Evolutionary conservation across 2,888 invertebrate species (phyloP), one percentile per base, ranked within the genome.

Genomic region (Pedicia rivosa): DNA sequence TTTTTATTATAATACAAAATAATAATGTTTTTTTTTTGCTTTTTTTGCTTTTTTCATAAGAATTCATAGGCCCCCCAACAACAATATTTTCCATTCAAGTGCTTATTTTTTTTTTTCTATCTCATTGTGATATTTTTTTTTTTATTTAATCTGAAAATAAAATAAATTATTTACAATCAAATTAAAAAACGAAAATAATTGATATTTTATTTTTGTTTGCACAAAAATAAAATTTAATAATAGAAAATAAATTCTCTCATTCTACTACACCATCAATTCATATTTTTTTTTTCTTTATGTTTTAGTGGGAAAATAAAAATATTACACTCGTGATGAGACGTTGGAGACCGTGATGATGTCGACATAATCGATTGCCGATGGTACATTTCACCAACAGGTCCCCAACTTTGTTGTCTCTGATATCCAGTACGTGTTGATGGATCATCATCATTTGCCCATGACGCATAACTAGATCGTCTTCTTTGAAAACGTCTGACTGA

Each of bases 221-320:
- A n/a, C n/a, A n/a, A n/a, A n/a, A n/a, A n/a, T n/a, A n/a, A n/a
- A n/a, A n/a, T n/a, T n/a, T n/a, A n/a, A n/a, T n/a, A n/a, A n/a
- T n/a, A n/a, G n/a, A n/a, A 74, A 53, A 43, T 80, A 71, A 28
- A 82, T 80, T 40, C 82, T 81, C 47, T 83, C 82, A 50, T 82
- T 81, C 53, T 83, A 72, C 47, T 94, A 92, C 53, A 95, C 94
- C 65, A 98, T 98, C 91, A 98, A 92, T 65, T 94, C 97, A 65
- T 98, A 97, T 64, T 98, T 98, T 13, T 97, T 97, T 41, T 94
- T 94, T 36, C 95, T 78, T 40, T 97, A 81, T 36, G 97, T 98
- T 98, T 66, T 56, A 43, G 44, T 34, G 22, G 35, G 20, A 14
- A 29, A 37, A 40, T 36, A 41, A 28, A 24, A 35, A 37, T 59